A percentile compares a stretch with the other conserved stretches of the same genome.
Evolutionary conservation across 2,113 vertebrate species (phyloP).

Genomic region (Rhinoderma darwinii): DNA sequence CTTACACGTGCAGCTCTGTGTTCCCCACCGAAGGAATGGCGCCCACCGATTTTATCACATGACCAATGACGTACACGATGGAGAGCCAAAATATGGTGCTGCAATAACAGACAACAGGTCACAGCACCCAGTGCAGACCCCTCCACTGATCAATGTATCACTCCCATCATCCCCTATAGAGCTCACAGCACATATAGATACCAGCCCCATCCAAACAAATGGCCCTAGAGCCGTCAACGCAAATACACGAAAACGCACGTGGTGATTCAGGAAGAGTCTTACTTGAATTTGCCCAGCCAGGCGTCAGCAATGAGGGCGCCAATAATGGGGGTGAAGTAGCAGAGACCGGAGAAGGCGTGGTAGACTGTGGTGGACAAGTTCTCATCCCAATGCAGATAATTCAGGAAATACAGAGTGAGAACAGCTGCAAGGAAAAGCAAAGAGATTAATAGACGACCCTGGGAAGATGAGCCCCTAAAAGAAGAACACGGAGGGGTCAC

Average conservation of each 20-base stretch:
- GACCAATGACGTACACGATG: constrained; percentile 90
- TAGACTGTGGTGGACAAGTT: constrained; percentile 91
- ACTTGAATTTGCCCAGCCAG: constrained; percentile 97
- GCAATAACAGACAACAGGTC: constrained; percentile 65
- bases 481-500: too few relatives aligned
- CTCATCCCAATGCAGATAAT: constrained; percentile 90
- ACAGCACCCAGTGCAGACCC: neutral
- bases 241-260: neutral
- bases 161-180: neutral
- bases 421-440: constrained; percentile 76
- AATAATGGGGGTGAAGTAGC: constrained; percentile 94
- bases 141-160: neutral
- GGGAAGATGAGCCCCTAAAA: too few relatives aligned
- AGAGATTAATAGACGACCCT: neutral
- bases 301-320: constrained; percentile 95
- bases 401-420: constrained; percentile 91
- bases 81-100: constrained; percentile 98
- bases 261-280: constrained; percentile 64
- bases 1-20: constrained; percentile 86
- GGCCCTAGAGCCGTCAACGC: neutral
- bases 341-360: constrained; percentile 91
- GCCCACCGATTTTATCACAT: constrained; percentile 92
- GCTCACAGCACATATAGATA: neutral
- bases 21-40: constrained; percentile 88
- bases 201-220: neutral